phyloP scores from a whole-genome alignment of 1,140 invertebrate species.

The Reticulitermes speratus region DNA sequence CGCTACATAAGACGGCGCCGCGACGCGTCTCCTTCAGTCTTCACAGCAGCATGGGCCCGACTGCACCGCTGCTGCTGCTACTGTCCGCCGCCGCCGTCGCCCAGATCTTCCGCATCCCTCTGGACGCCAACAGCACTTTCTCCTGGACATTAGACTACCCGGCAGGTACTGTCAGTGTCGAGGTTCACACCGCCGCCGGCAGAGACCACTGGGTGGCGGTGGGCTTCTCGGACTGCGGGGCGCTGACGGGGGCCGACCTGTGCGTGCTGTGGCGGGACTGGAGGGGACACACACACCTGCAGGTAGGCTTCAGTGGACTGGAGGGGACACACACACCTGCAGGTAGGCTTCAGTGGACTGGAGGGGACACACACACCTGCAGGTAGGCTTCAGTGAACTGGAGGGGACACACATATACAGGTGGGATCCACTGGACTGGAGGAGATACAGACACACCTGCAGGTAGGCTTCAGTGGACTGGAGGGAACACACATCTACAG shows the following conservation, averaged over 20 bases:
- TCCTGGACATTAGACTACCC: conserved; percentile 27
- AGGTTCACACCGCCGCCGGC: conserved; percentile 51
- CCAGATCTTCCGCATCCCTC: conserved; percentile 21
- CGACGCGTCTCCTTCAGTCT: background rate
- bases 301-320: conserved; percentile 53
- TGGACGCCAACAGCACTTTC: conserved; percentile 22
- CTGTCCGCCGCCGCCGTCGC: background rate
- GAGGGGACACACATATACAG: conserved; percentile 48
- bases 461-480: too few species aligned
- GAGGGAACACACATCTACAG: too few species aligned
- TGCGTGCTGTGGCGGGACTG: conserved; percentile 79
- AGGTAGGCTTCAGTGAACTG: conserved; percentile 53
- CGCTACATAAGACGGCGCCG: background rate
- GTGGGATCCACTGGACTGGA: conserved; percentile 48
- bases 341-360: conserved; percentile 53
- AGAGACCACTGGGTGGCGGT: conserved; percentile 73
- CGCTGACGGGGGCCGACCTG: conserved; percentile 74
- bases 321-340: conserved; percentile 40
- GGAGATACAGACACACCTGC: too few species aligned
- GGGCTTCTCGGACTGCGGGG: conserved; percentile 90
- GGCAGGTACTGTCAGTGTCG: conserved; percentile 38
- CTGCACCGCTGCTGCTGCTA: background rate
- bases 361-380: conserved; percentile 40
- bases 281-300: conserved; percentile 60
- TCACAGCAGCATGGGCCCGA: too few species aligned